Conservation (phyloP, 2,113 vertebrate genomes). For the Miniopterus natalensis region DNA sequence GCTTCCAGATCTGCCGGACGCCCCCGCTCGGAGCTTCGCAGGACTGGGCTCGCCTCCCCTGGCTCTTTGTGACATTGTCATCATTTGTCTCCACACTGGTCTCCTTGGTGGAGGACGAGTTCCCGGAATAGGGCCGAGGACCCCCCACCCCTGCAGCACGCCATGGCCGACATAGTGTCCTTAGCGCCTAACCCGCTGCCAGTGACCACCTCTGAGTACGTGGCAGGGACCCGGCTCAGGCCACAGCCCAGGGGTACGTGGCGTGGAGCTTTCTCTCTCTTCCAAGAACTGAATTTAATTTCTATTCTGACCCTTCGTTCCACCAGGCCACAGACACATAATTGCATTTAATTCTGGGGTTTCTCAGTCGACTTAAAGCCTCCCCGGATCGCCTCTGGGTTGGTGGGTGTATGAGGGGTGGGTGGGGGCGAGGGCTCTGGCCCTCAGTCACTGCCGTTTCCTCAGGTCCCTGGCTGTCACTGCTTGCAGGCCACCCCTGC, state of each 20-base stretch:
- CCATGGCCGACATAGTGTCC: rapidly evolving
- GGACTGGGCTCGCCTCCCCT: rapidly evolving
- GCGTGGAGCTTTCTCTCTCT: neutral
- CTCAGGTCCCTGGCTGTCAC: neutral
- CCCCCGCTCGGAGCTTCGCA: neutral
- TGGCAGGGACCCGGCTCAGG: neutral
- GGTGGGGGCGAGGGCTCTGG: neutral
- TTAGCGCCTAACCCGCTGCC: rapidly evolving
- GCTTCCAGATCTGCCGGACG: rapidly evolving
- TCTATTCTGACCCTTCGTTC: neutral
- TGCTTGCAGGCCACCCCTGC: neutral
- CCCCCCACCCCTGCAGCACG: neutral
- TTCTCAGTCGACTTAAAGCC: neutral
- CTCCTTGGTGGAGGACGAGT: neutral
- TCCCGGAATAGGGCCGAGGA: neutral
- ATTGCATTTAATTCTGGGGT: neutral
- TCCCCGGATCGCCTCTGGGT: neutral
- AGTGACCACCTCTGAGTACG: rapidly evolving
- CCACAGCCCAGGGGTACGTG: rapidly evolving
- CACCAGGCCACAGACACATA: neutral
- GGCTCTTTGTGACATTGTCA: rapidly evolving
- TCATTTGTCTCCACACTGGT: rapidly evolving
- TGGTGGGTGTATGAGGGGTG: neutral
- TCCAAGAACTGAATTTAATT: neutral
- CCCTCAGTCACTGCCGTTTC: neutral